These are phyloP conservation scores for Nysson spinosus DNA, from an alignment of 2,888 invertebrate genomes.

Conservation along the genomic window DNA sequence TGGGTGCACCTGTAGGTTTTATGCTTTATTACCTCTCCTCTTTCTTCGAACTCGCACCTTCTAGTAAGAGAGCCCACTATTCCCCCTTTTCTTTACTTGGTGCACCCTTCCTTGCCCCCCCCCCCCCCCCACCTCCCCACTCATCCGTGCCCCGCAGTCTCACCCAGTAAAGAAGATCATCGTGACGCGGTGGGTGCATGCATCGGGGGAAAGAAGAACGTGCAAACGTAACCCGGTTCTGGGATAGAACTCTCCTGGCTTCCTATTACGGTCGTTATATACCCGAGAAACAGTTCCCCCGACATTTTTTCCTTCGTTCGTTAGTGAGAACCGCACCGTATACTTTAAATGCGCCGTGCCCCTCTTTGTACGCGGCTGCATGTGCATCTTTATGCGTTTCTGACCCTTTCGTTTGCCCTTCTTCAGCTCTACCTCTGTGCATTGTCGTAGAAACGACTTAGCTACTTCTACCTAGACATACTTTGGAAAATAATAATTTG, in stretches of 20 bases:
- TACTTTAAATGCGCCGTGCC: conserved; percentile 22
- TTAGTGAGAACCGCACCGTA: conserved; percentile 14
- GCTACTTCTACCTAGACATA: background rate
- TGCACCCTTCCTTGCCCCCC: conserved; percentile 28
- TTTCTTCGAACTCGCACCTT: too few relatives aligned
- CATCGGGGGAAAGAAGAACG: conserved; percentile 2
- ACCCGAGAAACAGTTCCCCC: conserved; percentile 16
- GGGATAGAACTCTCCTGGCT: conserved; percentile 12
- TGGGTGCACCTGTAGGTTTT: too few relatives aligned
- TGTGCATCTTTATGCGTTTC: conserved; percentile 23
- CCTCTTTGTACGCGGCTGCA: conserved; percentile 3
- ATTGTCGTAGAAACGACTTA: background rate
- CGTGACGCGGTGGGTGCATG: conserved; percentile 16
- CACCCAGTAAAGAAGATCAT: conserved; percentile 18
- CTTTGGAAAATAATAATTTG: too few relatives aligned
- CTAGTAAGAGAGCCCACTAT: too few relatives aligned
- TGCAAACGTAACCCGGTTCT: conserved; percentile 13
- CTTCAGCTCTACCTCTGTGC: conserved; percentile 2
- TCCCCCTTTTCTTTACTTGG: conserved; percentile 36
- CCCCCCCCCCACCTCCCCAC: conserved; percentile 8
- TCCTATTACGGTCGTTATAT: conserved; percentile 20
- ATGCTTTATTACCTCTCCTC: too few relatives aligned
- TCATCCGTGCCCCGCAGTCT: conserved; percentile 22
- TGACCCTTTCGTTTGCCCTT: conserved; percentile 16
- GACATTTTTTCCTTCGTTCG: conserved; percentile 10